phyloP scores from a whole-genome alignment of 2,113 vertebrate species.

The Martes martes region DNA sequence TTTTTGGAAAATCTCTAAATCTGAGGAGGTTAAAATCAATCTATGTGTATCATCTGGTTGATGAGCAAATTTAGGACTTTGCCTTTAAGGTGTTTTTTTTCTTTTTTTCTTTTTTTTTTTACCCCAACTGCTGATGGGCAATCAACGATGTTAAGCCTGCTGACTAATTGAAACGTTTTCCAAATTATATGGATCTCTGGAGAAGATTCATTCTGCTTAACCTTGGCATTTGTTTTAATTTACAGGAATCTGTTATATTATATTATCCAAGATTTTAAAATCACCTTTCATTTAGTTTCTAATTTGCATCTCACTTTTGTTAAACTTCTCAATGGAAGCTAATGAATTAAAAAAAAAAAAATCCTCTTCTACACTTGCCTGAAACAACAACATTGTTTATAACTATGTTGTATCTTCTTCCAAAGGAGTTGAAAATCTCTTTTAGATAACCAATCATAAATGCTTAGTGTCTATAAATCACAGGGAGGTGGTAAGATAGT shows the following conservation, averaged over 20 bases:
- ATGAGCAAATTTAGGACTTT: slow-evolving; percentile 5
- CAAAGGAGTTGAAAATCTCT: background rate
- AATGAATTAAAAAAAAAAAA: background rate
- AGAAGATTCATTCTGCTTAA: slow-evolving; percentile 27
- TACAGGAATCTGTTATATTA: background rate
- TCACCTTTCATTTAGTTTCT: background rate
- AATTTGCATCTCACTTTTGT: slow-evolving; percentile 27
- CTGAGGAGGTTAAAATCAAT: background rate
- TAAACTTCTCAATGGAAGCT: background rate
- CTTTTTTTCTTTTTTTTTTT: background rate
- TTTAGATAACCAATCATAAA: background rate
- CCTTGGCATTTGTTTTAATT: slow-evolving; percentile 47
- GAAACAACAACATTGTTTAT: background rate
- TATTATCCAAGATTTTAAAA: slow-evolving; percentile 30
- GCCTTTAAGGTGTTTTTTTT: background rate
- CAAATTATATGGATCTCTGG: slow-evolving; percentile 37
- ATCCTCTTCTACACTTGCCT: background rate
- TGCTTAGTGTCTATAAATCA: background rate
- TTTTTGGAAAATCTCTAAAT: slow-evolving; percentile 25
- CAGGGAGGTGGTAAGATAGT: background rate
- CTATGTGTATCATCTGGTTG: background rate
- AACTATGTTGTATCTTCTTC: background rate
- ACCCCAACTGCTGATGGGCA: background rate
- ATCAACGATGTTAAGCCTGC: slow-evolving; percentile 38
- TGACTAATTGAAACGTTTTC: slow-evolving; percentile 54